Conservation (phyloP, 2,113 vertebrate genomes). For the Himantopus leucocephalus region DNA sequence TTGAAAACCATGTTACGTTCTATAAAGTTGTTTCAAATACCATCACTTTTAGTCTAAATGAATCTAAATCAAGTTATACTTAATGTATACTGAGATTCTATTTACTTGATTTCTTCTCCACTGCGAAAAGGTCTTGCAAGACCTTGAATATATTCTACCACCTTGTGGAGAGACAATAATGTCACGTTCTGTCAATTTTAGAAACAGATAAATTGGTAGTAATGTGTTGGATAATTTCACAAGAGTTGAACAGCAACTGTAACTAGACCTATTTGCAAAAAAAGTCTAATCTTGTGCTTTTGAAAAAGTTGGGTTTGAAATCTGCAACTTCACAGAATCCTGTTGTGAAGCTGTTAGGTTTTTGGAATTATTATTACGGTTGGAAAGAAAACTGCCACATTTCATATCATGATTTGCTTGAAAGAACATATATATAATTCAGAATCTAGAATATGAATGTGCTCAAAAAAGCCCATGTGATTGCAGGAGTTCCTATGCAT, state of each 20-base stretch:
- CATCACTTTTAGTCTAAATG: neutral
- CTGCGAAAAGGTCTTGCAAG: neutral
- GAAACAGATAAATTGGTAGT: neutral
- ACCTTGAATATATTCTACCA: neutral
- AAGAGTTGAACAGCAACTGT: neutral
- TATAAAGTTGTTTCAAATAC: neutral
- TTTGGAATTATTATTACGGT: neutral
- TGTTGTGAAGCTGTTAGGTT: neutral
- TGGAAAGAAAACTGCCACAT: neutral
- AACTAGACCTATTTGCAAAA: neutral
- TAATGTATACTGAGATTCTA: neutral
- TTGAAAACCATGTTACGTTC: neutral
- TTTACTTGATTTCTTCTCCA: neutral
- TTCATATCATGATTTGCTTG: neutral
- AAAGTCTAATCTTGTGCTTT: neutral
- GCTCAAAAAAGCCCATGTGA: neutral
- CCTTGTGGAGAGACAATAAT: neutral
- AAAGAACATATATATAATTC: neutral
- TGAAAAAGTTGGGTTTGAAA: neutral
- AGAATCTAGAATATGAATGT: neutral
- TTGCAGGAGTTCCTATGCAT: neutral
- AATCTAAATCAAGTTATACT: neutral
- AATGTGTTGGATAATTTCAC: neutral
- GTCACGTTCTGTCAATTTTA: neutral
- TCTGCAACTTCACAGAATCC: neutral